Evolutionary conservation across 2,113 vertebrate species (phyloP), one percentile per base, ranked within the genome.

Genomic region (Eidolon helvum): DNA sequence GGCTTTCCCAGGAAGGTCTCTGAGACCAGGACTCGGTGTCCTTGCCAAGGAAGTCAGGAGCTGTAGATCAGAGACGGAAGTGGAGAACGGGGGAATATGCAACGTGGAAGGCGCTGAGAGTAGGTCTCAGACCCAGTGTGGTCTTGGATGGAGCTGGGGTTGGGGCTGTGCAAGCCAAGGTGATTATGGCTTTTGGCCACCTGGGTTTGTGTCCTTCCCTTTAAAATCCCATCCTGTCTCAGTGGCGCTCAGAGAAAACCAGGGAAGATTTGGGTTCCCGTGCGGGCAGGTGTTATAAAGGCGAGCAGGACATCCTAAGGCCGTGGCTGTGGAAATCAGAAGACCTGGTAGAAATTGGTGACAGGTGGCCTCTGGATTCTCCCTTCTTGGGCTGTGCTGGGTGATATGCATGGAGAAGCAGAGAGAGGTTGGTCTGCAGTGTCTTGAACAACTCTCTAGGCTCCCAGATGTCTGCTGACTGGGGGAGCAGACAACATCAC

Each of bases 121-220:
- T 15, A 11, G 28, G 22, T 19, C 50, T 45, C 28, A 10, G 33
- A 16, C 4, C 26, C 85, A 75, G 12, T 6, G 28, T 22, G 28
- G 10, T 40, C 66, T 45, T 35, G 9, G 48, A 21, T 30, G 30
- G 38, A 28, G 15, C 50, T 4, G 38, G 43, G 35, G 4, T 24
- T 57, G 26, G 50, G 74, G 4, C 4, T 72, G 21, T 4, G 2
- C 1, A 3, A 14, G 45, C 11, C 0, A 1, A 35, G 21, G 35
- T 5, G 26, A 24, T 16, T 2, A 0, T 15, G 11, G n/a, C 10
- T 16, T 33, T 43, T 18, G 59, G 50, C 7, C 43, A 19, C 61
- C 74, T 22, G 26, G 18, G 21, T 53, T n/a, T 78, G 30, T 15
- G 61, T 65, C 30, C 68, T 38, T 50, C 3, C 14, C 26, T 50